These are phyloP conservation scores for Syngnathus typhle DNA, from an alignment of 2,113 vertebrate genomes.

Conservation along the genomic window DNA sequence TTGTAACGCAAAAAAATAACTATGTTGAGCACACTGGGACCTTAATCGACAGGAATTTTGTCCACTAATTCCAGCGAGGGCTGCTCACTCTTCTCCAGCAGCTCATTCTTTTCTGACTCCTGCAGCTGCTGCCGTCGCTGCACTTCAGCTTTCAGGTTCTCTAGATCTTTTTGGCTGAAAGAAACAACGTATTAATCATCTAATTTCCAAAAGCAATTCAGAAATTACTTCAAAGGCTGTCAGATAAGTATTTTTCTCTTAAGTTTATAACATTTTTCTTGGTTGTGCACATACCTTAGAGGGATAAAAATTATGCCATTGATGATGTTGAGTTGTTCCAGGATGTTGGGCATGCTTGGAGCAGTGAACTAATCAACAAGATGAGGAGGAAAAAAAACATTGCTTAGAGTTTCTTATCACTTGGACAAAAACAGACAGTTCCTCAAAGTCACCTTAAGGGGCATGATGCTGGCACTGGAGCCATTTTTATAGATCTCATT, in stretches of 20 bases:
- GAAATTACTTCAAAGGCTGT: no score
- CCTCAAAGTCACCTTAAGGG: constrained; percentile 80
- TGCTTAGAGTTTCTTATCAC: not conserved
- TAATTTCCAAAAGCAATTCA: not conserved
- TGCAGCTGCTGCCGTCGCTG: constrained; percentile 91
- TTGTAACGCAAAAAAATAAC: constrained; percentile 35
- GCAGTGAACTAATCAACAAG: constrained; percentile 83
- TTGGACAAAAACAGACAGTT: not conserved
- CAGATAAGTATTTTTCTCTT: no score
- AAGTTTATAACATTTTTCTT: not conserved
- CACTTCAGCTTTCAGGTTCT: constrained; percentile 95
- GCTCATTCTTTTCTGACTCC: constrained; percentile 75
- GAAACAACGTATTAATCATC: not conserved
- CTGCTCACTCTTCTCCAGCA: constrained; percentile 72
- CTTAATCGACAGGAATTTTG: constrained; percentile 70
- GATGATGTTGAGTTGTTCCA: constrained; percentile 97
- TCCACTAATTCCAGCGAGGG: constrained; percentile 61
- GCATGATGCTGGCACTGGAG: constrained; percentile 91
- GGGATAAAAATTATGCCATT: constrained; percentile 99
- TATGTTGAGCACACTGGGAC: constrained; percentile 19
- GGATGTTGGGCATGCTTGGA: constrained; percentile 92
- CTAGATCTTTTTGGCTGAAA: constrained; percentile 92
- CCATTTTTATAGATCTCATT: constrained; percentile 98
- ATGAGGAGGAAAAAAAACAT: not conserved
- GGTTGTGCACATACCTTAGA: constrained; percentile 79